A percentile compares a stretch with the other conserved stretches of the same genome.
Conservation (phyloP, 2,888 invertebrate species). For the Acanthococcus lagerstroemiae region DNA sequence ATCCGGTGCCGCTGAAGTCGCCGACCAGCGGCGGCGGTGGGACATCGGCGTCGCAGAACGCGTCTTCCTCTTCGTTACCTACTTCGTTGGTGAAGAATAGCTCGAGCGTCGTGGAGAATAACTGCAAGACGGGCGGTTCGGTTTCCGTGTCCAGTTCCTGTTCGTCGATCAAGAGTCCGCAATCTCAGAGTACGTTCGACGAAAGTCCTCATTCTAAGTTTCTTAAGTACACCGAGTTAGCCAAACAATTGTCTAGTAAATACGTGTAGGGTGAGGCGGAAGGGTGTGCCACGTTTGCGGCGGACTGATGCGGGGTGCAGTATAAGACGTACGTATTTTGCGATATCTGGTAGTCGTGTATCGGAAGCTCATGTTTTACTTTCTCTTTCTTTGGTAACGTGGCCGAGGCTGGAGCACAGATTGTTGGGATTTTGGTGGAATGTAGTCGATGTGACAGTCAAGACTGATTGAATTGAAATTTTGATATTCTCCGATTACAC, state of each 20-base stretch:
- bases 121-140: conserved; percentile 15
- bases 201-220: conserved; percentile 95
- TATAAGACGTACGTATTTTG: too few relatives aligned
- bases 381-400: too few relatives aligned
- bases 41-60: conserved; percentile 40
- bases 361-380: too few relatives aligned
- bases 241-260: conserved; percentile 95
- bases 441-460: too few relatives aligned
- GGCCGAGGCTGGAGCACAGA: too few relatives aligned
- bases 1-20: conserved; percentile 50
- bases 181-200: conserved; percentile 48
- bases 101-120: background rate
- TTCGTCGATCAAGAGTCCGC: conserved; percentile 38
- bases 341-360: too few relatives aligned
- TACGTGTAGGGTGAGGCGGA: too few relatives aligned
- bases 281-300: too few relatives aligned
- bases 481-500: too few relatives aligned
- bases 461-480: too few relatives aligned
- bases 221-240: conserved; percentile 95
- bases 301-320: too few relatives aligned
- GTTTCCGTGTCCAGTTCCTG: conserved; percentile 31
- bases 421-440: too few relatives aligned
- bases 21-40: conserved; percentile 44
- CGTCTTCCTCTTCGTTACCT: conserved; percentile 33
- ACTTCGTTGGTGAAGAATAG: conserved; percentile 10